Evolutionary conservation across 2,888 invertebrate species (phyloP), one percentile per base, ranked within the genome.

Genomic region (Sinopyrophorus schimmeli): DNA sequence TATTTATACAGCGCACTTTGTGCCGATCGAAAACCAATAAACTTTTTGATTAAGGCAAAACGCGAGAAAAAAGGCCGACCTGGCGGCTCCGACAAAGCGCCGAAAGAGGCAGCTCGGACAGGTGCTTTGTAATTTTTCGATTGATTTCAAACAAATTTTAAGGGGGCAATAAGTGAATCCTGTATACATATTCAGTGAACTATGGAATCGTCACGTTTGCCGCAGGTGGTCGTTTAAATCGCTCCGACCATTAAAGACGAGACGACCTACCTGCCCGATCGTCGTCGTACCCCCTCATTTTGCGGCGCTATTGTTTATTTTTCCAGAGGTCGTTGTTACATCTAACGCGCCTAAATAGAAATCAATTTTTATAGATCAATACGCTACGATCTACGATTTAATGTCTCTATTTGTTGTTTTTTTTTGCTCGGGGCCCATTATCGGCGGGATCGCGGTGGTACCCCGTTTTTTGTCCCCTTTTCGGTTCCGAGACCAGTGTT

Each of bases 181-280:
- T n/a, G n/a, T n/a, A n/a, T n/a, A 30, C 57, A 60, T 64, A 60
- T 53, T 53, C 65, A 67, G 66, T 69, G 70, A 70, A 67, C 66
- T 70, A 68, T 69, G 67, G 64, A 57, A 58, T 41, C 56, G 54
- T 64, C 70, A 69, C 69, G 69, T 68, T 57, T 46, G 39, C 47
- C 55, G 64, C 67, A 67, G 66, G 67, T 68, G 67, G 57, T 50
- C 53, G 54, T 55, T 56, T 47, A 49, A 38, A 48, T 42, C 38
- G 51, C 26, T 28, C 31, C 49, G 40, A 43, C 40, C 47, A 56
- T 56, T 54, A 56, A 56, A 56, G 53, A n/a, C n/a, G n/a, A n/a
- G n/a, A n/a, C n/a, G n/a, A 49, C 47, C 44, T 49, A 50, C 49
- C 49, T 42, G 57, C 53, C 51, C 46, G 49, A 52, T 43, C 52